Evolutionary conservation across 2,113 vertebrate species (phyloP).

Genomic region (Cettia cetti): DNA sequence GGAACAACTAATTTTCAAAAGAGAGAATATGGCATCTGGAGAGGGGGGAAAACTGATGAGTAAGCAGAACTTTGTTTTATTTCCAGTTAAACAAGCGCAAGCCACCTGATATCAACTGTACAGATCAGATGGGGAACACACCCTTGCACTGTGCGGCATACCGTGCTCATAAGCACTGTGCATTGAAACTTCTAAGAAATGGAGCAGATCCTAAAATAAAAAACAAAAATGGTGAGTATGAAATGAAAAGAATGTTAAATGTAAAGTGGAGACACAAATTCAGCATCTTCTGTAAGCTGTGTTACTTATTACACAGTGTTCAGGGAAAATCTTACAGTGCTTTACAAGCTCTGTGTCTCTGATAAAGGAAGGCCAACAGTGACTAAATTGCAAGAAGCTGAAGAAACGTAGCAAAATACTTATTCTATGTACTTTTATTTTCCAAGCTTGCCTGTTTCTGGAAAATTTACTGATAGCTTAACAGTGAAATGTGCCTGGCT

Average conservation of each 20-base stretch:
- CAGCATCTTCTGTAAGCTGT: background rate
- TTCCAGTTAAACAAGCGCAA: conserved; percentile 80
- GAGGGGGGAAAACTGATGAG: background rate
- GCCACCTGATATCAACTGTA: conserved; percentile 84
- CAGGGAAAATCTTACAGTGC: background rate
- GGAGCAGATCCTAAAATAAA: conserved; percentile 79
- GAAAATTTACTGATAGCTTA: background rate
- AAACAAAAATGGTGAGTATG: conserved; percentile 83
- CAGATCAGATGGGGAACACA: conserved; percentile 87
- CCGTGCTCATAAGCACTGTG: conserved; percentile 87
- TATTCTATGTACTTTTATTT: background rate
- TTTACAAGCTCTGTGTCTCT: background rate
- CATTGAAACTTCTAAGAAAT: conserved; percentile 83
- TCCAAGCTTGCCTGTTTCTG: background rate
- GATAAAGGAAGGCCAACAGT: background rate
- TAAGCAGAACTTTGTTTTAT: background rate
- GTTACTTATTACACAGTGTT: background rate
- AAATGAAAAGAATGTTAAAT: background rate
- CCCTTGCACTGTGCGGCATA: conserved; percentile 90
- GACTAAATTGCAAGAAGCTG: background rate
- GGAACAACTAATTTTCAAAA: background rate
- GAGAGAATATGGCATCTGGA: background rate
- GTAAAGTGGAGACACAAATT: background rate
- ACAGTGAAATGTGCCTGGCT: background rate
- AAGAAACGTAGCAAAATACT: background rate